Percentiles rank a stretch among this genome's conserved stretches.
phyloP scores from a whole-genome alignment of 2,113 vertebrate species.

The Meriones unguiculatus region DNA sequence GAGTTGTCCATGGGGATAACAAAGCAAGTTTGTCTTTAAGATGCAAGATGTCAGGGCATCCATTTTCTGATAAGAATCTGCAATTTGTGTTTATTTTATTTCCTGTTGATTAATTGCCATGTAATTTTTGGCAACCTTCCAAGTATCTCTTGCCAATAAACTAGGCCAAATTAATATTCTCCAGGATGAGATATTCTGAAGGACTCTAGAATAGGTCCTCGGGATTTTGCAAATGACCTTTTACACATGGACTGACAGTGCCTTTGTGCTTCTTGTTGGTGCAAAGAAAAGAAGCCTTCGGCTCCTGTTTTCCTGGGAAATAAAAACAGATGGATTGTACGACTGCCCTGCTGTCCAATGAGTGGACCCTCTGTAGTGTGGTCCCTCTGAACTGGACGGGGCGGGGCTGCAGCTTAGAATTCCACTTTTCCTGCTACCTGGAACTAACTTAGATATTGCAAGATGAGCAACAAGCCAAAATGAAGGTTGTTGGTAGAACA shows the following conservation, averaged over 20 bases:
- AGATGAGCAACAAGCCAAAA: neutral
- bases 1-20: constrained; percentile 23
- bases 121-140: constrained; percentile 83
- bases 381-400: rapidly evolving
- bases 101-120: constrained; percentile 86
- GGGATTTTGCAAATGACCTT: constrained; percentile 83
- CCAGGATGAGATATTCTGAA: constrained; percentile 82
- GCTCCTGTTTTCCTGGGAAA: neutral
- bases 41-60: constrained; percentile 75
- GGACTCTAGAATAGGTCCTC: constrained; percentile 84
- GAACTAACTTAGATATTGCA: neutral
- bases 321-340: neutral
- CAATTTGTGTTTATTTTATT: constrained; percentile 86
- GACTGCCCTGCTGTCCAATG: neutral
- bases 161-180: constrained; percentile 87
- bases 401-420: neutral
- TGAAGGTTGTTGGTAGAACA: neutral
- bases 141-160: constrained; percentile 85
- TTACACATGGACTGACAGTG: constrained; percentile 64
- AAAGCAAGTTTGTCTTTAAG: constrained; percentile 63
- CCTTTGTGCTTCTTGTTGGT: constrained; percentile 78
- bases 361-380: neutral
- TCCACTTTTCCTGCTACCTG: neutral
- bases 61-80: constrained; percentile 83
- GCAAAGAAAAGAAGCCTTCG: constrained; percentile 70